Evolutionary conservation across 2,113 vertebrate species (phyloP), one percentile per base, ranked within the genome.

Genomic region (Salvelinus fontinalis): DNA sequence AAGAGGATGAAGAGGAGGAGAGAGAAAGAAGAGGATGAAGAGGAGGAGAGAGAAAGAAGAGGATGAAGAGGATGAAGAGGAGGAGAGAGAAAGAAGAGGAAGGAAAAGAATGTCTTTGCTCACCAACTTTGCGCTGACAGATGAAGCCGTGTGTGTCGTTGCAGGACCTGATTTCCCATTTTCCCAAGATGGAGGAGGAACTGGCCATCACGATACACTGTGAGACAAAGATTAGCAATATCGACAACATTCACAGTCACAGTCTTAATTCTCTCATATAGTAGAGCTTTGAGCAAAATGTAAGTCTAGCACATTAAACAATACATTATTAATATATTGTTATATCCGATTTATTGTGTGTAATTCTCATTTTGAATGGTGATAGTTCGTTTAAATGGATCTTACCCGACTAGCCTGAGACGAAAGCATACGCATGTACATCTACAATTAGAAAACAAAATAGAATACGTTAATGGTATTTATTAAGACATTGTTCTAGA

Each of bases 101-200:
- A 2, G 24, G 5, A 2, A 24, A 69, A 3, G 12, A 4, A 0
- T 62, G 81, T 26, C 7, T 60, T 2, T 64, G 83, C 89, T 86
- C 84, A 98, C 97, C 94, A 75, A 94, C 70, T 44, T 67, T 80
- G n/a, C 81, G 87, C 68, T 90, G 89, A 87, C 97, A 99, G 74
- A 98, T 75, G 66, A 92, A 98, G 71, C 95, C 95, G 78, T 90
- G 90, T 68, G 83, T 93, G 44, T 88, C 81, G 48, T 92, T 94
- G 90, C 97, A 99, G 2, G 85, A 81, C 34, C 82, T 90, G 24
- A 94, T 86, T 54, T 87, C 79, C 97, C 97, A 99, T 70, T 92
- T 92, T 11, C 96, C 95, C 4, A 88, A 87, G 4, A 93, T 91
- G 22, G 79, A 22, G 83, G n/a, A 5, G 85, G 78, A 31, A 20